These are phyloP conservation scores for Dicentrarchus labrax DNA, from an alignment of 2,113 vertebrate genomes.

Conservation along the genomic window DNA sequence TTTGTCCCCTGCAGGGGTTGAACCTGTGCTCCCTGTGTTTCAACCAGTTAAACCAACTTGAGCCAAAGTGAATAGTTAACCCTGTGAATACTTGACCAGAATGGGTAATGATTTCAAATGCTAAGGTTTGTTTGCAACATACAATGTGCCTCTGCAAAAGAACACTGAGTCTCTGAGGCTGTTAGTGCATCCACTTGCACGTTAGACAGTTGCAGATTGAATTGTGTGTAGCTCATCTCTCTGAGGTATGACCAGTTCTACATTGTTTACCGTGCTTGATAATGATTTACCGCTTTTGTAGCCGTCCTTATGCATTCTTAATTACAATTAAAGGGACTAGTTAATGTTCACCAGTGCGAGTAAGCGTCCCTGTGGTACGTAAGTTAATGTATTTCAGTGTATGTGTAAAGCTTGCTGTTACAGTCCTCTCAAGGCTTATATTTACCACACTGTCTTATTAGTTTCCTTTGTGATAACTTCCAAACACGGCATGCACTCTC, in stretches of 20 bases:
- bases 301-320: neutral
- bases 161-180: neutral
- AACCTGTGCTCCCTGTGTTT: neutral
- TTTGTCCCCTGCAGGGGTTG: neutral
- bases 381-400: neutral
- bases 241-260: conserved; percentile 16
- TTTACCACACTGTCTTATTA: neutral
- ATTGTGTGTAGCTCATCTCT: neutral
- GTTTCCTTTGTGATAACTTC: conserved; percentile 23
- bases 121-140: neutral
- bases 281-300: conserved; percentile 47
- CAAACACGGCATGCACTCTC: neutral
- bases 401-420: neutral
- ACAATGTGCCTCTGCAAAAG: neutral
- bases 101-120: conserved; percentile 36
- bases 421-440: conserved; percentile 1
- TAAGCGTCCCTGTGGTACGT: neutral
- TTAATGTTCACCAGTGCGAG: conserved; percentile 47
- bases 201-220: neutral
- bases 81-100: conserved; percentile 35
- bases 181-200: neutral
- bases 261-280: neutral
- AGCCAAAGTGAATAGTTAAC: conserved; percentile 46
- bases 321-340: conserved; percentile 32
- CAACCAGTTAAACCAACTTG: conserved; percentile 7